phyloP scores from a whole-genome alignment of 2,113 vertebrate species.

The Orcinus orca region DNA sequence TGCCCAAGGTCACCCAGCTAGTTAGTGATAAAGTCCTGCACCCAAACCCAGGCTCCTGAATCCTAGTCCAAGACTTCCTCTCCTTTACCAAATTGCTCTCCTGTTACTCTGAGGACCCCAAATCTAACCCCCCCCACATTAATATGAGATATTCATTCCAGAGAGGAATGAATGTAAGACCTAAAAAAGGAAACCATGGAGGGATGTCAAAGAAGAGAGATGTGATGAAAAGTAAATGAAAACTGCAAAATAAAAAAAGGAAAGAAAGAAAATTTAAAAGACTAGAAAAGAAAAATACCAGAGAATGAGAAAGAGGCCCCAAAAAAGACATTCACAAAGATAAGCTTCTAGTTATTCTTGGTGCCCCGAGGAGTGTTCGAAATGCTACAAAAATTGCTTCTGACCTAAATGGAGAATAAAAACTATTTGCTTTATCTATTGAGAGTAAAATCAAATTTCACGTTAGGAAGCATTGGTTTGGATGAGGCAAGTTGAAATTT shows the following conservation, averaged over 20 bases:
- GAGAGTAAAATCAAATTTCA: conserved; percentile 62
- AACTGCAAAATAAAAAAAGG: neutral
- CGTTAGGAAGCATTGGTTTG: conserved; percentile 49
- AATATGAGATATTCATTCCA: neutral
- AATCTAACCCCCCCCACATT: neutral
- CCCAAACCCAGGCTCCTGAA: neutral
- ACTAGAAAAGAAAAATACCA: conserved; percentile 10
- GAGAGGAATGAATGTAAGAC: neutral
- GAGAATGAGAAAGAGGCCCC: neutral
- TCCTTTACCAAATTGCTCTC: neutral
- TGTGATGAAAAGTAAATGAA: conserved; percentile 27
- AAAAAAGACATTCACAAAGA: conserved; percentile 26
- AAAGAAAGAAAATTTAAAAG: conserved; percentile 7
- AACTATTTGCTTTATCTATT: conserved; percentile 64
- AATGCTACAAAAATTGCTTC: conserved; percentile 60
- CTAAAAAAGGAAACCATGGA: neutral
- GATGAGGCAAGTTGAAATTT: conserved; percentile 35
- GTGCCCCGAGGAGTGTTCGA: neutral
- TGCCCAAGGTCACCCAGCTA: conserved; percentile 1
- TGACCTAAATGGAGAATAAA: conserved; percentile 60
- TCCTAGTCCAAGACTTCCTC: neutral
- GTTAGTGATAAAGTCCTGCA: neutral
- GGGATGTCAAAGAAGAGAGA: neutral
- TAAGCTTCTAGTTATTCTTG: conserved; percentile 50
- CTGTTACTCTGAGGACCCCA: neutral